phyloP scores from a whole-genome alignment of 2,113 vertebrate species.

The Neotragus pygmaeus region DNA sequence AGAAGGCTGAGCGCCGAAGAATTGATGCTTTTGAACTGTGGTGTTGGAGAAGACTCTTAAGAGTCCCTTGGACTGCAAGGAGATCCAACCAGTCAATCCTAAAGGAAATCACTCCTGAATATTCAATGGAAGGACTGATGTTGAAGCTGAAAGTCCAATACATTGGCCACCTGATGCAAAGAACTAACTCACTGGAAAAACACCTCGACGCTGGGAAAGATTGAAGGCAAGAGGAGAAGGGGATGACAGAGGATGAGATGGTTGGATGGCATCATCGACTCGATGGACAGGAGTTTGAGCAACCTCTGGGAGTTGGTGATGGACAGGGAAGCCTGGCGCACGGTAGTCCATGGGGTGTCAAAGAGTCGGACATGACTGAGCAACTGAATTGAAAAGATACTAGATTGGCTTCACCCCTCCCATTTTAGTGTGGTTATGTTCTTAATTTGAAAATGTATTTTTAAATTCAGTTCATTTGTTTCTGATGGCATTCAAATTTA shows the following conservation, averaged over 20 bases:
- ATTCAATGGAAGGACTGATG: neutral
- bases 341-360: neutral
- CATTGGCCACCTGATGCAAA: neutral
- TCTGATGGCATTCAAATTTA: neutral
- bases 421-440: neutral
- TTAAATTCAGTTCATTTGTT: neutral
- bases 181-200: neutral
- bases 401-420: neutral
- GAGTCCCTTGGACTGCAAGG: neutral
- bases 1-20: accelerated
- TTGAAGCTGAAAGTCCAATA: neutral
- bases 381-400: neutral
- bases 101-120: neutral
- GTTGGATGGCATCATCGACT: neutral
- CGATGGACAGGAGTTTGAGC: neutral
- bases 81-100: neutral
- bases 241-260: neutral
- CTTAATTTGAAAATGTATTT: neutral
- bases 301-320: neutral
- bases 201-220: neutral
- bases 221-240: neutral
- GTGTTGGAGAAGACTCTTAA: neutral
- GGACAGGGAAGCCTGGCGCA: neutral
- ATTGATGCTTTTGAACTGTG: neutral
- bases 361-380: neutral